Percentiles rank a stretch among this genome's conserved stretches.
Conservation (phyloP, 2,888 invertebrate genomes). For the Archips crataeganus region DNA sequence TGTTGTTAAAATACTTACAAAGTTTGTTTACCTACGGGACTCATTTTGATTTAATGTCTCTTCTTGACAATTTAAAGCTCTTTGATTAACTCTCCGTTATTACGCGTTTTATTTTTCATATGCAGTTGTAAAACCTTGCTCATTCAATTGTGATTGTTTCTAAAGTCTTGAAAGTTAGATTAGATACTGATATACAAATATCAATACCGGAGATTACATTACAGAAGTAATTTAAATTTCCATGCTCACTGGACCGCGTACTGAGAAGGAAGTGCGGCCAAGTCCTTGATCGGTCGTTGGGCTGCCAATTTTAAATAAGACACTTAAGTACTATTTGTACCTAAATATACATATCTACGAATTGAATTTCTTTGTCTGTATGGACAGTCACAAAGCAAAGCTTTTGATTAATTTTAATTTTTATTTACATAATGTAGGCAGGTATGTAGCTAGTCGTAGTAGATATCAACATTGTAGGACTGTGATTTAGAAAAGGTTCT, state of each 20-base stretch:
- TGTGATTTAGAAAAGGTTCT: not conserved
- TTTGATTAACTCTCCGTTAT: not conserved
- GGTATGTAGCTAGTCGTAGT: not conserved
- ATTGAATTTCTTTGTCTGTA: constrained; percentile 10
- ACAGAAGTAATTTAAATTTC: constrained; percentile 32
- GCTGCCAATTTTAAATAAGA: constrained; percentile 26
- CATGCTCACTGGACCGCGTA: constrained; percentile 29
- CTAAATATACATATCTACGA: constrained; percentile 12
- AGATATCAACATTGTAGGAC: not conserved
- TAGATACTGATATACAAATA: constrained; percentile 16
- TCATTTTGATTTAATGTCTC: too few relatives aligned
- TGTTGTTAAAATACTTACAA: too few relatives aligned
- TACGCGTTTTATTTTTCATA: not conserved
- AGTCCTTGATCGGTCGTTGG: constrained; percentile 32
- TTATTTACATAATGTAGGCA: too few relatives aligned
- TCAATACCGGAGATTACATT: constrained; percentile 24
- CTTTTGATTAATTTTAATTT: not conserved
- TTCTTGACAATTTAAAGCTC: too few relatives aligned
- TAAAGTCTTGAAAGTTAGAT: not conserved
- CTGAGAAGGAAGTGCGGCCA: constrained; percentile 25
- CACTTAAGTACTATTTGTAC: constrained; percentile 21
- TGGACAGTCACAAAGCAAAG: not conserved
- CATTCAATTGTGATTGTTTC: not conserved
- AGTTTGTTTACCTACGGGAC: too few relatives aligned
- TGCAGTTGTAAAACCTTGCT: not conserved